Percentiles rank a stretch among this genome's conserved stretches.
phyloP scores from a whole-genome alignment of 2,797 vertebrate genomes.

The Pseudochaenichthys georgianus region DNA sequence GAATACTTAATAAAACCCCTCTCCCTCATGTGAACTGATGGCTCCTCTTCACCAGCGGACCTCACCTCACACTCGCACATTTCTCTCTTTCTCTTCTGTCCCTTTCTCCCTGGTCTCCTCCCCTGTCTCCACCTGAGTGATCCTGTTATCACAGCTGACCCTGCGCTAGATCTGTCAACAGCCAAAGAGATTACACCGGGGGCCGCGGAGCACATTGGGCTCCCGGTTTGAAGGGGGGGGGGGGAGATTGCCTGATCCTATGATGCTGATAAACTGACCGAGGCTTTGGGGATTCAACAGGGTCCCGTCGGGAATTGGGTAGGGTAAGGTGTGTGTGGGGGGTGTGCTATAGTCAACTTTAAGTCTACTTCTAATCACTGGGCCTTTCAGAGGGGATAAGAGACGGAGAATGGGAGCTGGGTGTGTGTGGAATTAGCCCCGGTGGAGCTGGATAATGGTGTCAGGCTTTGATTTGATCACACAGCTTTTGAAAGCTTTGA shows the following conservation, averaged over 20 bases:
- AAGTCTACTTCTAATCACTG: constrained; percentile 79
- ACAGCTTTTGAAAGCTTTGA: constrained; percentile 58
- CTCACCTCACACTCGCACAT: constrained; percentile 52
- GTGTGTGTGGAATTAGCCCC: constrained; percentile 69
- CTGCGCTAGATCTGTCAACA: constrained; percentile 77
- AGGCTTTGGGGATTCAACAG: constrained; percentile 68
- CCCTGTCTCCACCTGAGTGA: constrained; percentile 74
- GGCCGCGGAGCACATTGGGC: constrained; percentile 66
- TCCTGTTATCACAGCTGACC: constrained; percentile 82
- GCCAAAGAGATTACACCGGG: constrained; percentile 80
- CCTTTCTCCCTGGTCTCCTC: constrained; percentile 50
- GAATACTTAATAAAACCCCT: no score
- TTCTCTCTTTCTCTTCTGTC: constrained; percentile 59
- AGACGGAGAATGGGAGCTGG: constrained; percentile 63
- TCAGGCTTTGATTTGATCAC: constrained; percentile 64
- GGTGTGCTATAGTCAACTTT: constrained; percentile 56
- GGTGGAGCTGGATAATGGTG: constrained; percentile 76
- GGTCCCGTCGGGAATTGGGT: constrained; percentile 48
- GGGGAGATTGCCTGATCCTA: constrained; percentile 73
- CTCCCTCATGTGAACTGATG: constrained; percentile 13
- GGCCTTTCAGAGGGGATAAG: constrained; percentile 74
- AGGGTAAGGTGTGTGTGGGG: constrained; percentile 10
- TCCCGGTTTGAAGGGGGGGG: constrained; percentile 56
- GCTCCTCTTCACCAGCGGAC: constrained; percentile 8
- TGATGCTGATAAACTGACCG: constrained; percentile 77